phyloP scores from a whole-genome alignment of 2,888 invertebrate species.

The Thyatira batis region DNA sequence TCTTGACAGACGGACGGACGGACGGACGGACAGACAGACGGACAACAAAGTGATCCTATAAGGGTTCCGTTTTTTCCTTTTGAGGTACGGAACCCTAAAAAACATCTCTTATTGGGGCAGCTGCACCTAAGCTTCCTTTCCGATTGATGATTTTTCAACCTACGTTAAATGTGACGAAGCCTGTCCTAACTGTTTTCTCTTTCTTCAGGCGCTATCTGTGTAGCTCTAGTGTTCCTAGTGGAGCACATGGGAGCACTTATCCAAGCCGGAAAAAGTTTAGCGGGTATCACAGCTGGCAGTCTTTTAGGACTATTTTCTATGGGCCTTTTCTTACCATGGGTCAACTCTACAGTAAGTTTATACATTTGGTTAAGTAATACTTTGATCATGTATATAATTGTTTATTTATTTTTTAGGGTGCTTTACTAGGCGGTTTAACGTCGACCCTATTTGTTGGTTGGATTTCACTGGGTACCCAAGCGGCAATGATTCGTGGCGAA shows the following conservation, averaged over 20 bases:
- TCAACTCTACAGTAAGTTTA: slow-evolving; percentile 83
- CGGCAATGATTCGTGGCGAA: slow-evolving; percentile 84
- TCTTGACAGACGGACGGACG: too few species aligned
- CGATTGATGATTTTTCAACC: too few species aligned
- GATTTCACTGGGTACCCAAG: slow-evolving; percentile 87
- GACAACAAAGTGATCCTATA: too few species aligned
- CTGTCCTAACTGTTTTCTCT: too few species aligned
- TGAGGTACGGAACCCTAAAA: too few species aligned
- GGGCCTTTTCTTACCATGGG: slow-evolving; percentile 87
- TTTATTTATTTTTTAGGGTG: slow-evolving; percentile 74
- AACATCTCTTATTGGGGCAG: too few species aligned
- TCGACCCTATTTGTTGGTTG: slow-evolving; percentile 85
- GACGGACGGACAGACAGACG: too few species aligned
- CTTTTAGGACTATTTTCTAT: slow-evolving; percentile 86
- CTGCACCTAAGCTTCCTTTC: neutral
- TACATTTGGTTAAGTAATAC: neutral
- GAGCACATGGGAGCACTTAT: slow-evolving; percentile 87
- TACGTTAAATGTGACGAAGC: too few species aligned
- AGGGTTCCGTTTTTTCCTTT: too few species aligned
- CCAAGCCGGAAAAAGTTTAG: slow-evolving; percentile 87
- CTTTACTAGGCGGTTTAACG: slow-evolving; percentile 83
- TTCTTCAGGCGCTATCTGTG: slow-evolving; percentile 81
- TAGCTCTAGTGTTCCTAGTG: slow-evolving; percentile 86
- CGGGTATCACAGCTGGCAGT: slow-evolving; percentile 88
- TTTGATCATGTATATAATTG: neutral